phyloP scores from a whole-genome alignment of 1,140 invertebrate genomes.

The Mercenaria mercenaria region DNA sequence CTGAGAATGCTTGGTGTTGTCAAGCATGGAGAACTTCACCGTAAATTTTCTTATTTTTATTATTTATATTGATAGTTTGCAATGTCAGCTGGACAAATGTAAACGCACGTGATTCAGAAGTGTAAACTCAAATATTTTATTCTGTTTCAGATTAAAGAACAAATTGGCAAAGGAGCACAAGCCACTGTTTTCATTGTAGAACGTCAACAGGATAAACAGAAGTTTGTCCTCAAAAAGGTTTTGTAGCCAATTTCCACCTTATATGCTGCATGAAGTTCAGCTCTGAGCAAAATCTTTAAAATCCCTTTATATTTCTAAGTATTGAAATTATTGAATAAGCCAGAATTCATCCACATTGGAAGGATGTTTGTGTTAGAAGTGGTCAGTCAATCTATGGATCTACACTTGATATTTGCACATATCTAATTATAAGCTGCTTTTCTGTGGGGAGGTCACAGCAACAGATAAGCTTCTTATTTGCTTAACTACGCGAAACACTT shows the following conservation, averaged over 20 bases:
- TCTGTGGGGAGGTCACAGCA: no score
- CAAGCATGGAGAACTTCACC: conserved; percentile 82
- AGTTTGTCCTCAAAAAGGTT: conserved; percentile 83
- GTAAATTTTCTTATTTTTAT: conserved; percentile 61
- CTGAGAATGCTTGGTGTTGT: conserved; percentile 77
- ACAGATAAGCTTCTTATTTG: no score
- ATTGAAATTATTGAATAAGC: no score
- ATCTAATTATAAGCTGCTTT: no score
- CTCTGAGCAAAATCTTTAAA: not conserved
- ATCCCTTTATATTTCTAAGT: not conserved
- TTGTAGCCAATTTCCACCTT: not conserved
- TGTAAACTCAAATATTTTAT: not conserved
- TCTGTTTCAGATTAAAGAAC: conserved; percentile 78
- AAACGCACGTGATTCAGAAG: not conserved
- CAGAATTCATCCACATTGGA: no score
- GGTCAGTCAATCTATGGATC: no score
- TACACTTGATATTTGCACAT: no score
- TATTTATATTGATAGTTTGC: not conserved
- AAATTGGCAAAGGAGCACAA: conserved; percentile 81
- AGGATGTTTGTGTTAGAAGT: no score
- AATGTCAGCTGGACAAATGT: not conserved
- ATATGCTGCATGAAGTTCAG: not conserved
- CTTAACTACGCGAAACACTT: no score
- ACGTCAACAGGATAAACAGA: conserved; percentile 71
- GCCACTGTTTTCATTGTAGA: conserved; percentile 79